phyloP scores from a whole-genome alignment of 1,140 invertebrate species.

The Aphelenchoides fujianensis region DNA sequence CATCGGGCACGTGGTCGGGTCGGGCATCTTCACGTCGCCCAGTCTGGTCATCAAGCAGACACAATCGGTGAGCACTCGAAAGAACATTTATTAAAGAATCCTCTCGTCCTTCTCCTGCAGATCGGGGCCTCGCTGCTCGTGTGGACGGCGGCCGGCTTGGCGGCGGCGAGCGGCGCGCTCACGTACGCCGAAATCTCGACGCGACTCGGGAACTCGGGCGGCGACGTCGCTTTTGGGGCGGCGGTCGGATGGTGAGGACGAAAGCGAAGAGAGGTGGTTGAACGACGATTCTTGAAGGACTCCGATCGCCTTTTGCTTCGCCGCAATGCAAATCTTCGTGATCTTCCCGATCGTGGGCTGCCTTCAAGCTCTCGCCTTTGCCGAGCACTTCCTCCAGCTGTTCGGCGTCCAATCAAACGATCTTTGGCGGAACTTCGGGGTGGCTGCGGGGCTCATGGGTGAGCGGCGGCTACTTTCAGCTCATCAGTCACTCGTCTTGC shows the following conservation, averaged over 20 bases:
- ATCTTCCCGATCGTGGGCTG: not conserved
- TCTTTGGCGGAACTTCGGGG: not conserved
- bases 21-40: not conserved
- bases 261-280: too few relatives aligned
- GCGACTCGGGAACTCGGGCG: not conserved
- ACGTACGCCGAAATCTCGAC: not conserved
- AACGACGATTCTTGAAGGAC: too few relatives aligned
- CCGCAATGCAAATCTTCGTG: not conserved
- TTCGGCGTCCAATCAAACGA: not conserved
- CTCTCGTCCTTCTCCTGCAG: too few relatives aligned
- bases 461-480: not conserved
- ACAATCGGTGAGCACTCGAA: not conserved
- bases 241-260: not conserved
- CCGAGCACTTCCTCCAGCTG: not conserved
- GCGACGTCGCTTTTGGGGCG: not conserved
- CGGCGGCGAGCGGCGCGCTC: not conserved
- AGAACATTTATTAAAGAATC: not conserved
- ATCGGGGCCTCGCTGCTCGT: not conserved
- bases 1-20: not conserved
- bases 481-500: not conserved
- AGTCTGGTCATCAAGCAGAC: not conserved
- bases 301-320: not conserved
- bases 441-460: not conserved
- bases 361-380: slow-evolving; percentile 2
- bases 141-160: not conserved